These are phyloP conservation scores for Petaurus breviceps DNA, from an alignment of 2,113 vertebrate species.

Conservation along the genomic window DNA sequence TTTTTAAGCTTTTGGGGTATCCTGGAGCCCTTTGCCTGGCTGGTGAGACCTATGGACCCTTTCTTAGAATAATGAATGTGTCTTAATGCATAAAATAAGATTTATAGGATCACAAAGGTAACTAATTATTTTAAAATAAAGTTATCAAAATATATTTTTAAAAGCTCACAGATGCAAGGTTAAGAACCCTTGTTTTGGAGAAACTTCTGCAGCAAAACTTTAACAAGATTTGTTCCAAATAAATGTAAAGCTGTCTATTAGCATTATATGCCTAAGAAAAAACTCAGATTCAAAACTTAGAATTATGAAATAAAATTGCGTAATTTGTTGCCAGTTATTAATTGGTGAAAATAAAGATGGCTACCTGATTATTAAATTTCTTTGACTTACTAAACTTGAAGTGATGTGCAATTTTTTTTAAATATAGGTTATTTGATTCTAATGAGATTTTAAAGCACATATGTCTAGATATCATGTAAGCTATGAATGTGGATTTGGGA, in stretches of 20 bases:
- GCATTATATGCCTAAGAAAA: neutral
- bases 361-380: neutral
- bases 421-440: neutral
- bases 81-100: neutral
- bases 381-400: neutral
- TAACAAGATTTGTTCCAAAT: neutral
- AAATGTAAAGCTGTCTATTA: neutral
- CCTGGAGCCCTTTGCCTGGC: neutral
- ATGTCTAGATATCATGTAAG: neutral
- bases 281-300: neutral
- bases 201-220: neutral
- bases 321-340: accelerated
- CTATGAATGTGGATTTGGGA: neutral
- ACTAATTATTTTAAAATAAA: neutral
- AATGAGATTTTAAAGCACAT: neutral
- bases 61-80: neutral
- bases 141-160: neutral
- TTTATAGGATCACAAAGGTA: neutral
- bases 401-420: neutral
- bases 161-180: neutral
- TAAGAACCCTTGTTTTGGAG: neutral
- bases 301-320: neutral
- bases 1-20: neutral
- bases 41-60: neutral
- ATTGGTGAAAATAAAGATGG: neutral